A percentile compares a stretch with the other conserved stretches of the same genome.
Evolutionary conservation across 2,113 vertebrate genomes (phyloP).

Genomic region (Falco punctatus): DNA sequence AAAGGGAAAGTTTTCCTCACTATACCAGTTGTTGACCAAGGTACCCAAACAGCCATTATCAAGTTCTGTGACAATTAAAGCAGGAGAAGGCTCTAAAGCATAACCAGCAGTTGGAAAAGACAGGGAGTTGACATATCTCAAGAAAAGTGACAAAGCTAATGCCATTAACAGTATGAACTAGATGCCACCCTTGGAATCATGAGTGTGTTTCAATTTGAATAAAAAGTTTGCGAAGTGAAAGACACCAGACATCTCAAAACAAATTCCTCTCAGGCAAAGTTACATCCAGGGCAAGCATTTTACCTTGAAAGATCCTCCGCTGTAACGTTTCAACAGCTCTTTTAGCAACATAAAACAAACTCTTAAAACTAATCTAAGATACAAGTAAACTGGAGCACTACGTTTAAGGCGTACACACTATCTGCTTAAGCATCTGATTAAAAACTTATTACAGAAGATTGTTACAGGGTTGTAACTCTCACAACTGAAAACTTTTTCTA

Average conservation of each 20-base stretch:
- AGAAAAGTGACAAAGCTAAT: not conserved
- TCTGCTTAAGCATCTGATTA: not conserved
- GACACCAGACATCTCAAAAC: not conserved
- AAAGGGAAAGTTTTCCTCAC: not conserved
- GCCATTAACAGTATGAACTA: not conserved
- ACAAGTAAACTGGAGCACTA: not conserved
- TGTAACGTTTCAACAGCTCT: not conserved
- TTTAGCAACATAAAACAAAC: not conserved
- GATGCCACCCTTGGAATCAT: not conserved
- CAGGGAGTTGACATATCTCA: not conserved
- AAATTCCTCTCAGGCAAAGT: not conserved
- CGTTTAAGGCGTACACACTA: not conserved
- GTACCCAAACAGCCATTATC: not conserved
- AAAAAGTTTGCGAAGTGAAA: not conserved
- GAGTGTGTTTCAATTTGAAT: not conserved
- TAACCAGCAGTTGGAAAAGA: not conserved
- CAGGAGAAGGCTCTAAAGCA: not conserved
- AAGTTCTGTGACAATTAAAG: not conserved
- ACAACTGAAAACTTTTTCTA: not conserved
- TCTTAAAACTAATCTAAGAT: not conserved
- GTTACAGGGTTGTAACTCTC: not conserved
- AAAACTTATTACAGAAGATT: not conserved
- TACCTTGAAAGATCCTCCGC: not conserved
- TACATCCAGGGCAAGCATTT: not conserved
- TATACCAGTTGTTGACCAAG: not conserved